Evolutionary conservation across 2,888 invertebrate species (phyloP), one percentile per base, ranked within the genome.

Genomic region (Leucania comma): DNA sequence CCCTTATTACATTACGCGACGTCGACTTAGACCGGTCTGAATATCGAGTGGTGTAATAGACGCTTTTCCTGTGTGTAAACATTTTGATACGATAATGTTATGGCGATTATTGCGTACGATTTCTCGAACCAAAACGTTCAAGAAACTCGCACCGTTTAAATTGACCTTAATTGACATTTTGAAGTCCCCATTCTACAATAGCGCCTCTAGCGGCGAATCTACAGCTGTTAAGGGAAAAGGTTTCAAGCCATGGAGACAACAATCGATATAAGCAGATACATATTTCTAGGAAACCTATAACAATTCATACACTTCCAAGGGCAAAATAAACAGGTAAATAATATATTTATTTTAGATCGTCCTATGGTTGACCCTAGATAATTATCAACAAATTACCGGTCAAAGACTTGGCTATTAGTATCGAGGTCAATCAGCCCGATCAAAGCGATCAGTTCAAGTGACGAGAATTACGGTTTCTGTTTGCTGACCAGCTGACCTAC

Each of bases 401-500:
- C 69, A 32, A 38, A 66, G 32, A 70, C 59, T 54, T 58, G 17
- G 69, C n/a, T 73, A 69, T 70, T 78, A 72, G 70, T 65, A 74
- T 75, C 74, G 71, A 77, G 68, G 70, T 72, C 69, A 67, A 66
- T 63, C 58, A 48, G 59, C 61, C 46, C 54, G 60, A 66, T 61
- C 58, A 48, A 56, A 57, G 38, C 50, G 67, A 79, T 67, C 56
- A 54, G 53, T 63, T 32, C 63, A 68, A 80, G 71, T 80, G 70
- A 68, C 57, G 67, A 72, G 58, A 81, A 81, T 76, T 71, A 81
- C 71, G 68, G 77, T 76, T 79, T 62, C 75, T 68, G 42, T 78
- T 68, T 59, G 42, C 32, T 56, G 65, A 68, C 70, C 29, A 3
- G 4, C 29, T 3, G 2, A 29, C 29, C 74, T 63, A 77, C 71